A percentile compares a stretch with the other conserved stretches of the same genome.
These are phyloP conservation scores for Eilema griseolum DNA, from an alignment of 2,888 invertebrate genomes.

Conservation along the genomic window DNA sequence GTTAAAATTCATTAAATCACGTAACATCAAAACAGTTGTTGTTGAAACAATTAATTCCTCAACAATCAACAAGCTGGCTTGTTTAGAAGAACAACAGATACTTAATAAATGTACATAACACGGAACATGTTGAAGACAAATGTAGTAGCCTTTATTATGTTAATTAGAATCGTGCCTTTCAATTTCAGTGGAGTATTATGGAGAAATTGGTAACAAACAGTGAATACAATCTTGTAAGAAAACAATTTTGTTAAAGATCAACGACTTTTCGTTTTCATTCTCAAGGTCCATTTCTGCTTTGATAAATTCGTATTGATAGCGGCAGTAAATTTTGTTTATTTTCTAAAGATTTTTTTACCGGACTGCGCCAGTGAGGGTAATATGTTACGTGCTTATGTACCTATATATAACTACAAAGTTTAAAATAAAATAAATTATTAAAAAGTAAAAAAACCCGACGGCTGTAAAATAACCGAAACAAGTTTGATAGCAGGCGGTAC, in stretches of 20 bases:
- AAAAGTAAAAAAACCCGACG: too few species aligned
- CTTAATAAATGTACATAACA: constrained; percentile 34
- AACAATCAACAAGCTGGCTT: constrained; percentile 21
- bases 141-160: constrained; percentile 63
- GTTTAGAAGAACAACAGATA: constrained; percentile 1
- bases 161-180: constrained; percentile 68
- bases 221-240: constrained; percentile 34
- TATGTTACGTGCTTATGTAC: too few species aligned
- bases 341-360: constrained; percentile 14
- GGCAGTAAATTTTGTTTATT: constrained; percentile 17
- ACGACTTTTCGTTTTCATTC: constrained; percentile 28
- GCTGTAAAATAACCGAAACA: too few species aligned
- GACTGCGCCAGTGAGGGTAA: too few species aligned
- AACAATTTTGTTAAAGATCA: constrained; percentile 37
- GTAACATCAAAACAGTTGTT: not conserved
- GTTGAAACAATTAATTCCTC: constrained; percentile 12
- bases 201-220: constrained; percentile 51
- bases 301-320: constrained; percentile 13
- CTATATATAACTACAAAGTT: too few species aligned
- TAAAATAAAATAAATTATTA: too few species aligned
- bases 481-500: too few species aligned
- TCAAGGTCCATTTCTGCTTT: constrained; percentile 22
- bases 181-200: constrained; percentile 65
- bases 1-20: not conserved
- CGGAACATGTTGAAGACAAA: constrained; percentile 51